These are phyloP conservation scores for Botia kubotai DNA, from an alignment of 2,797 vertebrate genomes.

Conservation along the genomic window DNA sequence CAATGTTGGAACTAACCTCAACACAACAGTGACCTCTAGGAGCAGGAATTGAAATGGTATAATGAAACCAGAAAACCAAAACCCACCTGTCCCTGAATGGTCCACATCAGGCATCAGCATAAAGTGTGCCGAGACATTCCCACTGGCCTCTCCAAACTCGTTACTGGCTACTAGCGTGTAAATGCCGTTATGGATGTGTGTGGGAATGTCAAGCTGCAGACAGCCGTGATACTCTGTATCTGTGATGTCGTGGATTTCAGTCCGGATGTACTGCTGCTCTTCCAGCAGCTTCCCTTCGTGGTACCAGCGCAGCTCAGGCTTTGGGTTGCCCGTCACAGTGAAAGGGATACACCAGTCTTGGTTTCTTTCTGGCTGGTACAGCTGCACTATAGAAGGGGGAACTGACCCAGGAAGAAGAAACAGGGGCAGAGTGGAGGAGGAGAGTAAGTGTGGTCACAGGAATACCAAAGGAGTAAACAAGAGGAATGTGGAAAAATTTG, in stretches of 20 bases:
- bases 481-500: slow-evolving; percentile 49
- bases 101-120: slow-evolving; percentile 84
- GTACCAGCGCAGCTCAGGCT: slow-evolving; percentile 91
- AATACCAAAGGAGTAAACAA: slow-evolving; percentile 45
- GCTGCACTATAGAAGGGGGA: slow-evolving; percentile 90
- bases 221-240: slow-evolving; percentile 94
- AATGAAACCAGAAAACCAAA: background rate
- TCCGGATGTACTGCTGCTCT: slow-evolving; percentile 91
- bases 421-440: slow-evolving; percentile 57
- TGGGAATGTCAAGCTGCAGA: slow-evolving; percentile 93
- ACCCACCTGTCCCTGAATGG: slow-evolving; percentile 64
- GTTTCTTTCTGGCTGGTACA: slow-evolving; percentile 85
- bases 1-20: background rate
- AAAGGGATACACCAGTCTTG: slow-evolving; percentile 99
- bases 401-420: slow-evolving; percentile 75
- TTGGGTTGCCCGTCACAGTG: slow-evolving; percentile 94
- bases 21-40: background rate
- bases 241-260: slow-evolving; percentile 86
- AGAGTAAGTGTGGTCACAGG: slow-evolving; percentile 68
- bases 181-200: slow-evolving; percentile 94
- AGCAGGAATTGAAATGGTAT: background rate
- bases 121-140: slow-evolving; percentile 88
- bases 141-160: slow-evolving; percentile 86
- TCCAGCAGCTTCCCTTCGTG: slow-evolving; percentile 82
- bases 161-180: slow-evolving; percentile 92